Percentiles rank a stretch among this genome's conserved stretches.
phyloP scores from a whole-genome alignment of 2,113 vertebrate species.

The Rhinoptilus africanus region DNA sequence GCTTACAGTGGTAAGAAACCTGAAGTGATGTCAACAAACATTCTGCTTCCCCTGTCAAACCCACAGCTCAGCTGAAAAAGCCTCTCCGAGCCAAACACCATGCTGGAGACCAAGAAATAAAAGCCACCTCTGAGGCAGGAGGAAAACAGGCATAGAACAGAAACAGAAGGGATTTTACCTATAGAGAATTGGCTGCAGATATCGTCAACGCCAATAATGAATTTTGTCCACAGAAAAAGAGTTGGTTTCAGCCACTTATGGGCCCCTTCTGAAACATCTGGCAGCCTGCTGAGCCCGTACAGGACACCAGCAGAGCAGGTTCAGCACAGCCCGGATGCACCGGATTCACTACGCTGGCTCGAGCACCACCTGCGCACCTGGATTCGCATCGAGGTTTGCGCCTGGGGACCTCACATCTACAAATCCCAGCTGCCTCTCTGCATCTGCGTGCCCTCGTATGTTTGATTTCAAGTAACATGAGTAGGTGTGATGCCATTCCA shows the following conservation, averaged over 20 bases:
- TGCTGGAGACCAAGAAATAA: background rate
- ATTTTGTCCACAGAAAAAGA: background rate
- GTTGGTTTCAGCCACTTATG: background rate
- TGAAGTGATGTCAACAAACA: background rate
- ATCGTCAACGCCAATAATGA: background rate
- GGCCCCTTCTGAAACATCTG: background rate
- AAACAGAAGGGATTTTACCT: background rate
- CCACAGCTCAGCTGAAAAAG: background rate
- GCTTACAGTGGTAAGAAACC: background rate
- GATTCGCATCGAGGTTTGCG: background rate
- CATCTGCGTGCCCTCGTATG: rapidly evolving
- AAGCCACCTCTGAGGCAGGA: background rate
- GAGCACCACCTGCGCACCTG: background rate
- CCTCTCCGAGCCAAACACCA: background rate
- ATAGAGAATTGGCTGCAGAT: background rate
- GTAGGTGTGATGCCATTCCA: background rate
- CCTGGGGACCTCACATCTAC: background rate
- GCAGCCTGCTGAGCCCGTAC: background rate
- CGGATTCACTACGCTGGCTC: background rate
- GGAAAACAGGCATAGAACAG: background rate
- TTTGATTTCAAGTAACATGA: background rate
- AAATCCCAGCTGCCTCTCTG: background rate
- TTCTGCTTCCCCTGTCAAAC: background rate
- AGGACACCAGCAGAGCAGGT: background rate
- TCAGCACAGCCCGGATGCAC: background rate